Conservation (phyloP, 92 coral and sea anemone genomes). For the Siderastrea siderea region DNA sequence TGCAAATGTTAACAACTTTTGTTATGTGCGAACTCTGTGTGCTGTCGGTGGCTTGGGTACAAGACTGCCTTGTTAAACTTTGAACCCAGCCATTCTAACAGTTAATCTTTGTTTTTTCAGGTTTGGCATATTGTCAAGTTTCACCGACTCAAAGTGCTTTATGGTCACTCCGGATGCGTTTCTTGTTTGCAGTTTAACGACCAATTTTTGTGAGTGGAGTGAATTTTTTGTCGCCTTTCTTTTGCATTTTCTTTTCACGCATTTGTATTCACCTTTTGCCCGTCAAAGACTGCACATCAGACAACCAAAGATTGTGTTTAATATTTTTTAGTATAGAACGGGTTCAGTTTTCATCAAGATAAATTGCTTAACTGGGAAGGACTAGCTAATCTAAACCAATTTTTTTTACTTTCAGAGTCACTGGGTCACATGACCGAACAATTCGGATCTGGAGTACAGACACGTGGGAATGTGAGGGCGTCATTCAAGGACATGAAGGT, state of each 20-base stretch:
- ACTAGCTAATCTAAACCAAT: background rate
- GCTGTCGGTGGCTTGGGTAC: background rate
- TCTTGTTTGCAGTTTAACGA: conserved; percentile 86
- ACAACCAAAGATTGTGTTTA: no score
- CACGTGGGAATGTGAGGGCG: conserved; percentile 91
- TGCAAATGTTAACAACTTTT: no score
- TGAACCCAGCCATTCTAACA: no score
- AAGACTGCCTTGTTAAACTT: background rate
- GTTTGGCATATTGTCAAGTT: conserved; percentile 98
- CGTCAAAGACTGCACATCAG: no score
- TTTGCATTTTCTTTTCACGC: background rate
- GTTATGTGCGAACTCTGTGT: no score
- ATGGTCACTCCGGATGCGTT: conserved; percentile 94
- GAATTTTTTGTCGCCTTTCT: background rate
- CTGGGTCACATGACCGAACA: conserved; percentile 97
- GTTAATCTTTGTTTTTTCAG: conserved; percentile 40
- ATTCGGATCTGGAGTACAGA: conserved; percentile 87
- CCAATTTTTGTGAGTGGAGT: conserved; percentile 71
- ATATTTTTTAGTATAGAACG: no score
- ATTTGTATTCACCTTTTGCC: background rate
- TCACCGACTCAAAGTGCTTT: conserved; percentile 76
- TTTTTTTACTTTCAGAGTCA: conserved; percentile 65
- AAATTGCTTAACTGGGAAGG: background rate
- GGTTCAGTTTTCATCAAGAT: background rate
- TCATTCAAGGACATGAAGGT: conserved; percentile 91